These are phyloP conservation scores for Eristalis intricaria DNA, from an alignment of 2,888 invertebrate species.

Conservation along the genomic window DNA sequence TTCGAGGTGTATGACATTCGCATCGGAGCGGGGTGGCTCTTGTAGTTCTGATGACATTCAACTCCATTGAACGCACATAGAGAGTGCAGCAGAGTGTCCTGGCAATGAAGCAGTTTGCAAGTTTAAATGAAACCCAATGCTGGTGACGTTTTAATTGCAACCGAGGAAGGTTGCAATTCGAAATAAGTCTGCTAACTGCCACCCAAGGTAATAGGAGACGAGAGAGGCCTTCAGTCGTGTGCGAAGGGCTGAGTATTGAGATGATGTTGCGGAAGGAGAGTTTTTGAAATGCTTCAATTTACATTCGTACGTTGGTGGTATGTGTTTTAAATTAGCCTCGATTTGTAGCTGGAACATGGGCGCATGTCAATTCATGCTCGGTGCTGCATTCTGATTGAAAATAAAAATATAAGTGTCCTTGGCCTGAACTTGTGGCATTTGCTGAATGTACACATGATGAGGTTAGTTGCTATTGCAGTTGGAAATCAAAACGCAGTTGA, in stretches of 20 bases:
- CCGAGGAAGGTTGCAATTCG: background rate
- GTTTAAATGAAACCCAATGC: background rate
- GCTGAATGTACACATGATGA: background rate
- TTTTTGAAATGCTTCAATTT: background rate
- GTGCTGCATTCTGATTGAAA: background rate
- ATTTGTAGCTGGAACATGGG: background rate
- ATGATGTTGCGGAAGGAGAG: background rate
- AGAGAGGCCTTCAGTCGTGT: background rate
- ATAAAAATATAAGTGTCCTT: background rate
- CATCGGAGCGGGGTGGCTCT: background rate
- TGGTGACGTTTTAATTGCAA: background rate
- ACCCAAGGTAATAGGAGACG: background rate
- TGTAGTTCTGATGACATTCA: background rate
- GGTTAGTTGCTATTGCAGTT: background rate
- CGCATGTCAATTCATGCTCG: background rate
- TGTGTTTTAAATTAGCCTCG: background rate
- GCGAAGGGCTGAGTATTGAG: background rate
- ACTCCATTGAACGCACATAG: background rate
- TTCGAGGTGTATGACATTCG: background rate
- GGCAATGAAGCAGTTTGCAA: background rate
- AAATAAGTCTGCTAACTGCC: background rate
- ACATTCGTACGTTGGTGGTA: background rate
- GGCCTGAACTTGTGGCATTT: background rate
- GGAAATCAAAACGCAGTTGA: background rate
- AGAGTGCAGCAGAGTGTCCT: too few relatives aligned